phyloP scores from a whole-genome alignment of 2,797 vertebrate genomes.

The Holocentrus rufus region DNA sequence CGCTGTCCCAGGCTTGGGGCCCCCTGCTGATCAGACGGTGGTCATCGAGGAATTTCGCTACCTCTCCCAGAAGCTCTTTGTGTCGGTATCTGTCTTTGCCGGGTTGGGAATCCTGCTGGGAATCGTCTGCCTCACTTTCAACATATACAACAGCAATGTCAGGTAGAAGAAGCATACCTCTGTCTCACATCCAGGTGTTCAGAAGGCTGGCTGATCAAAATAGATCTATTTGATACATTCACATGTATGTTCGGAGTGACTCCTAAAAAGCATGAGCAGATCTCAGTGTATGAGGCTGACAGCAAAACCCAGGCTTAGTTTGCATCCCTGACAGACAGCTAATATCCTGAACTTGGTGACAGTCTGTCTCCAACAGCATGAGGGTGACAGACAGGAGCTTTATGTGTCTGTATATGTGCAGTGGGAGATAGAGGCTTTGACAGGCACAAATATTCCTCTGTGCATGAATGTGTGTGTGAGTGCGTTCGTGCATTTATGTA shows the following conservation, averaged over 20 bases:
- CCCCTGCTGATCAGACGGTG: slow-evolving; percentile 91
- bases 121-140: slow-evolving; percentile 92
- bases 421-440: slow-evolving; percentile 20
- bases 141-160: slow-evolving; percentile 95
- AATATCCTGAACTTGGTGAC: slow-evolving; percentile 13
- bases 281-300: slow-evolving; percentile 2
- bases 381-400: slow-evolving; percentile 21
- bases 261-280: no score
- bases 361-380: slow-evolving; percentile 22
- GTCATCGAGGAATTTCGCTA: slow-evolving; percentile 92
- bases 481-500: not conserved
- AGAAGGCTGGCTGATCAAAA: not conserved
- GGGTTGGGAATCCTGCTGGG: slow-evolving; percentile 91
- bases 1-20: slow-evolving; percentile 80
- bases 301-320: slow-evolving; percentile 10
- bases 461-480: not conserved
- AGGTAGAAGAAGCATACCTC: slow-evolving; percentile 74
- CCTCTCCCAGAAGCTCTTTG: slow-evolving; percentile 94
- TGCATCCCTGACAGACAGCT: slow-evolving; percentile 36
- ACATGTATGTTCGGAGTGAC: no score
- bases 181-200: not conserved
- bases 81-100: slow-evolving; percentile 90
- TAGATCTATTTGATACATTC: not conserved
- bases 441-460: slow-evolving; percentile 16
- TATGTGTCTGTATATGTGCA: slow-evolving; percentile 3